Evolutionary conservation across 2,113 vertebrate genomes (phyloP), one percentile per base, ranked within the genome.

Genomic region (Lipophrys pholis): DNA sequence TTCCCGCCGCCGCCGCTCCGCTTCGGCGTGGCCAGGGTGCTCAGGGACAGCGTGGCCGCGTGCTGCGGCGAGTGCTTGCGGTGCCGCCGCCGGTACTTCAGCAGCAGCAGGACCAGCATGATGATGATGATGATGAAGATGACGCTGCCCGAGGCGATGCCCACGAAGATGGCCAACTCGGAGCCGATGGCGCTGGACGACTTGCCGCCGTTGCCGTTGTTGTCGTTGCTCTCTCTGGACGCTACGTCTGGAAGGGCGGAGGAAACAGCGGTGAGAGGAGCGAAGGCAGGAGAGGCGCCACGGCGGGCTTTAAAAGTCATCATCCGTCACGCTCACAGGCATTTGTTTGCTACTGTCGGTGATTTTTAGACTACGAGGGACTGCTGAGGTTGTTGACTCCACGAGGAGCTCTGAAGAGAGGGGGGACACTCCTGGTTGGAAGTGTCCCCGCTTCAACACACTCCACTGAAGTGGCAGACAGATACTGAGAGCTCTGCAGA

Each of bases 61-160:
- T 99, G 97, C 63, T 97, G 97, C 0, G 98, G 97, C 0, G 97
- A 98, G 94, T 99, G 97, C 92, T 99, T 99, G 82, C 97, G 93
- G 89, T 99, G 98, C 87, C 97, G 94, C 85, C 98, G 91, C 63
- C 97, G 93, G 91, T 99, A 99, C 90, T 99, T 99, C 71, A 99
- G 95, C 86, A 99, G 90, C 68, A 99, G 95, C 77, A 99, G 94
- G 77, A 99, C 97, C 88, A 99, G 94, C 89, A 97, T 98, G 93
- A 98, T 96, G 92, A 99, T 97, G 94, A 99, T 97, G 93, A 98
- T 94, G 82, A 99, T 95, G 93, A 99, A 97, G 87, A 99, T 99
- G 86, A 99, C 97, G 85, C 96, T 97, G 85, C 97, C 98, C 55
- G 98, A 99, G 69, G 95, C 95, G 74, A 99, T 97, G 91, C 96